phyloP scores from a whole-genome alignment of 2,113 vertebrate species.

The Stegostoma tigrinum region DNA sequence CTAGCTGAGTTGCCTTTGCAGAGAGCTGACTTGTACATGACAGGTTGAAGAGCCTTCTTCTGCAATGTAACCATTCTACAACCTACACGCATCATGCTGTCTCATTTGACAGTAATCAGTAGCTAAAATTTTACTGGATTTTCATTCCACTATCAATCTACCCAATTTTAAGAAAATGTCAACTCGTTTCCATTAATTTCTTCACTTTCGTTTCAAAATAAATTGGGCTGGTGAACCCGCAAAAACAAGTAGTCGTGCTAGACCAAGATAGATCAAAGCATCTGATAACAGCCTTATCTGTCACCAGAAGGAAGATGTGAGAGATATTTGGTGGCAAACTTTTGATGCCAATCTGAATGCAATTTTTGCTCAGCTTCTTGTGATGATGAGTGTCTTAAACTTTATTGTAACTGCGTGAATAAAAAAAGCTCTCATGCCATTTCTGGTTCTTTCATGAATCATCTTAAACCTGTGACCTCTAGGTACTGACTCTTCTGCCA shows the following conservation, averaged over 20 bases:
- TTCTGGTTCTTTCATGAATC: neutral
- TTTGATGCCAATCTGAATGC: no score
- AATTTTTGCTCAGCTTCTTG: neutral
- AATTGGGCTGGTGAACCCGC: neutral
- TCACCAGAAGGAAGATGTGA: neutral
- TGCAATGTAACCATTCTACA: no score
- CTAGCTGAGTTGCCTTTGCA: no score
- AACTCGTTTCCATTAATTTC: neutral
- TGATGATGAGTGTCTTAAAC: neutral
- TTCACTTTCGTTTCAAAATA: neutral
- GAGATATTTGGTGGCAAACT: neutral
- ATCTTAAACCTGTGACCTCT: neutral
- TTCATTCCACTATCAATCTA: neutral
- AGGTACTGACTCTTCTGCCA: neutral
- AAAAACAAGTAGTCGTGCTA: neutral
- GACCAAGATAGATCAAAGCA: neutral
- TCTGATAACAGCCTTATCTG: neutral
- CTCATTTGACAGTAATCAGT: neutral
- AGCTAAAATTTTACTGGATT: neutral
- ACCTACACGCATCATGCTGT: neutral
- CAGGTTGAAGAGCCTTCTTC: no score
- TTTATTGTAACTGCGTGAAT: neutral
- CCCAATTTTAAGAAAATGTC: neutral
- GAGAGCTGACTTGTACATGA: no score
- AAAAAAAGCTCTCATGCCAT: neutral